Evolutionary conservation across 2,888 invertebrate species (phyloP).

Genomic region (Drosophila flavopinicola): DNA sequence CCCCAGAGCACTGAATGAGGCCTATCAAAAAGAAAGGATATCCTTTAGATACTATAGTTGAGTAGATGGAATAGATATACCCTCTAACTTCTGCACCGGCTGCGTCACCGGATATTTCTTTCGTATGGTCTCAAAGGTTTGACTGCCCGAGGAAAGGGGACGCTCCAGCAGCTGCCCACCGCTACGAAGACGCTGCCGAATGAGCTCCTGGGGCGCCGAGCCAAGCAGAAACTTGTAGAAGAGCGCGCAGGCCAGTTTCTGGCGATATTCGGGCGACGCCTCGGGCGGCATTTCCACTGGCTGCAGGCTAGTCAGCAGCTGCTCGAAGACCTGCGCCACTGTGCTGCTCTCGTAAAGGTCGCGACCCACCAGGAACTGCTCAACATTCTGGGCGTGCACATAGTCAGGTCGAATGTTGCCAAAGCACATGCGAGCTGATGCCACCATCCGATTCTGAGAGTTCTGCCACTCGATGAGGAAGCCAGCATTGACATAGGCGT

Average conservation of each 20-base stretch:
- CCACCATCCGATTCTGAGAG: conserved; percentile 82
- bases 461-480: conserved; percentile 89
- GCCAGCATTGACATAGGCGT: conserved; percentile 91
- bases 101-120: conserved; percentile 90
- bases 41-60: too few species aligned
- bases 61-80: too few species aligned
- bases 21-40: too few species aligned
- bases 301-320: conserved; percentile 87
- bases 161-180: conserved; percentile 87
- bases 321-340: conserved; percentile 84
- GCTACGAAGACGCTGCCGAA: conserved; percentile 84
- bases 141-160: conserved; percentile 88
- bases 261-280: conserved; percentile 88
- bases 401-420: conserved; percentile 87
- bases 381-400: conserved; percentile 86
- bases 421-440: conserved; percentile 86
- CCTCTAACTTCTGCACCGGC: conserved; percentile 90
- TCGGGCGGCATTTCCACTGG: conserved; percentile 88
- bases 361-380: conserved; percentile 85
- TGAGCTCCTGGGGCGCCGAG: conserved; percentile 86
- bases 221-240: conserved; percentile 90
- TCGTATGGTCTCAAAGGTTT: conserved; percentile 89
- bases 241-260: conserved; percentile 89
- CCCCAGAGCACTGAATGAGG: conserved; percentile 89
- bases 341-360: conserved; percentile 84